These are phyloP conservation scores for Sturnus vulgaris DNA, from an alignment of 2,113 vertebrate genomes.

Conservation along the genomic window DNA sequence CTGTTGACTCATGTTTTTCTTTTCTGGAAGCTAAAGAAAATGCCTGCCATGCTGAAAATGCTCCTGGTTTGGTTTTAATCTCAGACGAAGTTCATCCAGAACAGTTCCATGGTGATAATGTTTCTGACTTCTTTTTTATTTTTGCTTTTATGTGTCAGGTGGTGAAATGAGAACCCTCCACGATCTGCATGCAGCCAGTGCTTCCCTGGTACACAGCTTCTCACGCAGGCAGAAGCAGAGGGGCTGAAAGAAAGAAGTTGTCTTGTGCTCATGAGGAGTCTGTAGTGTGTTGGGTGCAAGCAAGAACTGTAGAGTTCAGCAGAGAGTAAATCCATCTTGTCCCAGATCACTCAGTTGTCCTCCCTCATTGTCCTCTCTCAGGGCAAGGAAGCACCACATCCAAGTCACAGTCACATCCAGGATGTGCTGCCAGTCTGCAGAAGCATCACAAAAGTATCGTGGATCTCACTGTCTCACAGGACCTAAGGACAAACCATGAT, in stretches of 20 bases:
- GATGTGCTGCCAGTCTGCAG: not conserved
- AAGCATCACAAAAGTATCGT: not conserved
- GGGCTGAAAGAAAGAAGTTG: not conserved
- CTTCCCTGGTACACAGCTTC: accelerated
- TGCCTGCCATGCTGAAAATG: slow-evolving; percentile 10
- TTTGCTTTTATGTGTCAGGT: not conserved
- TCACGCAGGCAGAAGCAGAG: not conserved
- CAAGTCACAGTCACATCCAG: not conserved
- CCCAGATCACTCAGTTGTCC: accelerated
- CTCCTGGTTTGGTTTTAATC: not conserved
- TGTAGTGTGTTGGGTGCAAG: accelerated
- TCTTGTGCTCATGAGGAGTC: not conserved
- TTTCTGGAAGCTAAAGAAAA: slow-evolving; percentile 38
- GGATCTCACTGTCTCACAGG: not conserved
- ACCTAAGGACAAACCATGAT: accelerated
- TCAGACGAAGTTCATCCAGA: not conserved
- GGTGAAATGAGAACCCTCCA: not conserved
- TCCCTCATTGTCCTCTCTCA: not conserved
- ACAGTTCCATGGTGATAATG: not conserved
- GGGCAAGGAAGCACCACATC: not conserved
- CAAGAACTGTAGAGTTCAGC: not conserved
- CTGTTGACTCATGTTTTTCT: slow-evolving; percentile 22
- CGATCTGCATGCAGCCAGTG: accelerated
- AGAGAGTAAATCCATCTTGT: not conserved
- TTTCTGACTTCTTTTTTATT: slow-evolving; percentile 26